Evolutionary conservation across 2,113 vertebrate species (phyloP), one percentile per base, ranked within the genome.

Genomic region (Fulica atra): DNA sequence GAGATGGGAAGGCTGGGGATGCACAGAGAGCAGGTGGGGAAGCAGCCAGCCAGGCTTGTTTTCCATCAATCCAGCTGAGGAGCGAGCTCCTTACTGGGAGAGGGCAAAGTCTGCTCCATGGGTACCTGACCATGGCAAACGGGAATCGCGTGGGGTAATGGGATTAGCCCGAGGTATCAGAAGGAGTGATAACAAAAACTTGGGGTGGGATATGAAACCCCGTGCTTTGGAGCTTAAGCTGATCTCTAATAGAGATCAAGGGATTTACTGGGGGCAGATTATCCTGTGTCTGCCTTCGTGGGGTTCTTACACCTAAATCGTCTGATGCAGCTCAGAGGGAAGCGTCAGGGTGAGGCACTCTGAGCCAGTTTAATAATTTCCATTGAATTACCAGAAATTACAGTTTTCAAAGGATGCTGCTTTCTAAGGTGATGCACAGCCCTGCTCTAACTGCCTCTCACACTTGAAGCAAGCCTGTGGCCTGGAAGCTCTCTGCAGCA

Each of bases 181-280:
- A 92, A 91, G 16, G 70, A 93, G 18, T 0, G 61, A n/a, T 94
- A 61, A 94, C 92, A 93, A 94, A 95, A 96, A 96, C 93, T 97
- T 97, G 81, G 91, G 83, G 61, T 92, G 86, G 91, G 86, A 96
- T 91, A 50, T 33, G 88, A 72, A 92, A 93, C 93, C 86, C 83
- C 1, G 3, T 69, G 94, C 96, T 91, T 66, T 89, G 89, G 83
- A 94, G 96, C 92, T 97, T 96, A 97, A 97, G 95, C 92, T 92
- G 95, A 88, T 95, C 92, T 96, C 95, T 96, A 88, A 79, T 95
- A 66, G 95, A 97, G 93, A 96, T 96, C 93, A 96, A 93, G 96
- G 92, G 96, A 97, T 96, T 96, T 94, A 84, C 93, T 4, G 4
- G 86, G 95, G 93, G 80, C 96, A 97, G 96, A 96, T 97, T 96